Conservation (phyloP, 2,888 invertebrate genomes). For the Eupithecia dodoneata region DNA sequence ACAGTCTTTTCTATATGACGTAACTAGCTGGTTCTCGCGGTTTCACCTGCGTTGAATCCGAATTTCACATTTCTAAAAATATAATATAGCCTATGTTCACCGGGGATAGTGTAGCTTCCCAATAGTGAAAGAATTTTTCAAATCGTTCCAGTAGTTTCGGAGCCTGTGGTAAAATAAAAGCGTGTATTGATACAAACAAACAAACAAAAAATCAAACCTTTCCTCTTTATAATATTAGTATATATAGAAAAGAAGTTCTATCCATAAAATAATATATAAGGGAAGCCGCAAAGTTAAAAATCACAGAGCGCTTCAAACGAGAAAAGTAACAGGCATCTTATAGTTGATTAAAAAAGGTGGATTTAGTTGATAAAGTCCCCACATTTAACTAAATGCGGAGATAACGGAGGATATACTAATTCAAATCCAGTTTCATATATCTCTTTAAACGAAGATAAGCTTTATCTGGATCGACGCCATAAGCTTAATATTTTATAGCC, state of each 20-base stretch:
- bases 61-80: too few species aligned
- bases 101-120: too few species aligned
- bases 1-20: not conserved
- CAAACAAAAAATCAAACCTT: too few species aligned
- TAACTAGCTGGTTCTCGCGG: not conserved
- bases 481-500: slow-evolving; percentile 51
- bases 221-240: too few species aligned
- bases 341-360: slow-evolving; percentile 64
- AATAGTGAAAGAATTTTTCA: too few species aligned
- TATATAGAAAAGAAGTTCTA: not conserved
- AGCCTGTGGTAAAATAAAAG: too few species aligned
- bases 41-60: too few species aligned
- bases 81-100: too few species aligned
- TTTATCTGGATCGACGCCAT: slow-evolving; percentile 59
- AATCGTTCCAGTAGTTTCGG: too few species aligned
- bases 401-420: slow-evolving; percentile 74
- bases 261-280: not conserved
- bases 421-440: slow-evolving; percentile 65
- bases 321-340: not conserved
- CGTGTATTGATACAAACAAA: too few species aligned
- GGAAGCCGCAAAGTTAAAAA: not conserved
- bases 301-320: not conserved
- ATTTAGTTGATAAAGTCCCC: slow-evolving; percentile 68
- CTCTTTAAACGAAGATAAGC: slow-evolving; percentile 64
- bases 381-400: slow-evolving; percentile 69